Conservation (phyloP, 2,888 invertebrate species). For the Halictus ligatus region DNA sequence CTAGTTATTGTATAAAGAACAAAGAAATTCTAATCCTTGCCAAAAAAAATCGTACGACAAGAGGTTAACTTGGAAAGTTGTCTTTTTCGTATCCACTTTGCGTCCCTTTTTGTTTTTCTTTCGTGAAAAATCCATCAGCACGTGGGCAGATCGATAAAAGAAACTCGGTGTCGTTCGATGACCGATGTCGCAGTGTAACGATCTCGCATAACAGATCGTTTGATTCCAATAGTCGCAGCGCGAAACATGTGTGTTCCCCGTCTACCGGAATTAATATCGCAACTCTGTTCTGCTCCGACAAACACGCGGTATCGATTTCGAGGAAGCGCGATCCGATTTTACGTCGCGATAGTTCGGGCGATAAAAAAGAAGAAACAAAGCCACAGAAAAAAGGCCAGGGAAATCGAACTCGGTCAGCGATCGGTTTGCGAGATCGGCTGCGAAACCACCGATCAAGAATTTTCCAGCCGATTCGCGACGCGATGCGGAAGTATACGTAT, state of each 20-base stretch:
- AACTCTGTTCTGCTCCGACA: constrained; percentile 47
- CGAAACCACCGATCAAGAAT: constrained; percentile 38
- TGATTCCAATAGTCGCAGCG: constrained; percentile 13
- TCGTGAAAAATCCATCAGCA: neutral
- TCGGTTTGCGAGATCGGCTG: constrained; percentile 26
- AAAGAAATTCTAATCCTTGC: too few relatives aligned
- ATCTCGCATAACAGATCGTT: neutral
- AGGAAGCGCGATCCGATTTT: constrained; percentile 56
- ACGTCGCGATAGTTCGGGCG: constrained; percentile 2
- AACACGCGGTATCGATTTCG: constrained; percentile 64
- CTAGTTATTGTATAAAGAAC: too few relatives aligned
- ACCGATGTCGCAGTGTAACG: constrained; percentile 30
- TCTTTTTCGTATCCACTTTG: neutral
- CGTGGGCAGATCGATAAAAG: neutral
- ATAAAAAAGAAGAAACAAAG: constrained; percentile 12
- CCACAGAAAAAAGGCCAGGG: constrained; percentile 39
- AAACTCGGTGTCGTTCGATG: constrained; percentile 14
- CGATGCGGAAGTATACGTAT: neutral
- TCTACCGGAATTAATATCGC: constrained; percentile 68
- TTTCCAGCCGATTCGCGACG: constrained; percentile 20
- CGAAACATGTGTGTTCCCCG: neutral
- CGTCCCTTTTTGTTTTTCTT: neutral
- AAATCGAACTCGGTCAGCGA: constrained; percentile 39
- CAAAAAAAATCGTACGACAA: too few relatives aligned
- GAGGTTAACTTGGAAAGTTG: neutral